A percentile compares a stretch with the other conserved stretches of the same genome.
Evolutionary conservation across 1,140 invertebrate genomes (phyloP).

Genomic region (Bombus polaris): DNA sequence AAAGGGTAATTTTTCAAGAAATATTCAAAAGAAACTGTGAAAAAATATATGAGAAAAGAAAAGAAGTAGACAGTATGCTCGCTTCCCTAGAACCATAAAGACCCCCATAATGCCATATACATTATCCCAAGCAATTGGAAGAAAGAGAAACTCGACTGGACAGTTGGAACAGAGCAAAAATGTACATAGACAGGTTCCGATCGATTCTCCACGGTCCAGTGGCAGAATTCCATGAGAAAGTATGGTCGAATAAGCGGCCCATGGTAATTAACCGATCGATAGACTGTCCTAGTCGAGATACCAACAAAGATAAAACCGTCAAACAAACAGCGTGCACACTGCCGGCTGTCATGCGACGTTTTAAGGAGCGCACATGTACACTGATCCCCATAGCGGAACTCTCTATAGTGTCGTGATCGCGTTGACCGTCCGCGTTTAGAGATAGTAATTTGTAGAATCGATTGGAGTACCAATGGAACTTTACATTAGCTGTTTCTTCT

Average conservation of each 20-base stretch:
- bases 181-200: not conserved
- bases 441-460: not conserved
- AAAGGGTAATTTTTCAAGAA: not conserved
- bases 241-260: slow-evolving; percentile 49
- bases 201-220: not conserved
- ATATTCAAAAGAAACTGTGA: not conserved
- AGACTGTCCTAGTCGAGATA: slow-evolving; percentile 47
- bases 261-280: slow-evolving; percentile 62
- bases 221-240: slow-evolving; percentile 27
- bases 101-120: too few relatives aligned
- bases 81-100: not conserved
- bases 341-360: slow-evolving; percentile 68
- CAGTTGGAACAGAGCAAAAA: not conserved
- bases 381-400: slow-evolving; percentile 11
- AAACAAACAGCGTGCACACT: slow-evolving; percentile 69
- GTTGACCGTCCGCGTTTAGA: not conserved
- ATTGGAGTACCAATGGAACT: slow-evolving; percentile 19
- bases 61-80: not conserved
- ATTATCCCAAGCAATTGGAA: not conserved
- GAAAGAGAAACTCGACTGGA: not conserved
- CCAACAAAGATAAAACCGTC: slow-evolving; percentile 43
- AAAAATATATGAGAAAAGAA: not conserved
- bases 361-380: slow-evolving; percentile 55
- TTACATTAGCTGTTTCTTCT: too few relatives aligned
- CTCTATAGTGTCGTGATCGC: not conserved